Evolutionary conservation across 35 echinoderm and acorn worm species (phyloP), one percentile per base, ranked within the genome.

Genomic region (Apostichopus californicus): DNA sequence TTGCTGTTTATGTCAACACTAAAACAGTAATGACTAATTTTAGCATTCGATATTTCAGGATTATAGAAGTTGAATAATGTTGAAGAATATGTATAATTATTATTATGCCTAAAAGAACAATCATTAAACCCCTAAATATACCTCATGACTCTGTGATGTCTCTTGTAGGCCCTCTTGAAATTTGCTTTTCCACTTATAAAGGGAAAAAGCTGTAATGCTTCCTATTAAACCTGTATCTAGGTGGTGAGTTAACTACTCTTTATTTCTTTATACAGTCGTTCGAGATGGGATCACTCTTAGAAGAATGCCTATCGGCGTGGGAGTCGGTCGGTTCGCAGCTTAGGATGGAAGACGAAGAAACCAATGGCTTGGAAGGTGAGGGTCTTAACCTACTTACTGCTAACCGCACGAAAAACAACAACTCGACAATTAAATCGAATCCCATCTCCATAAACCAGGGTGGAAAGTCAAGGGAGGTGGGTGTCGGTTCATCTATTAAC

Each of bases 321-420:
- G 89, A 91, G 61, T 79, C 89, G 0, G 89, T 91, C 14, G 89
- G 59, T 54, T 91, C 77, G 54, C 72, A 91, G 57, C 86, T 89
- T 72, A 89, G 60, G 86, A 89, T 89, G 86, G 73, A 79, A 73
- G 75, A 54, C 13, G 89, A 91, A 91, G 86, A 72, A 17, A 68
- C 68, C 18, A 85, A 85, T 59, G 81, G 81, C 18, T 91, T 91
- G 89, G 89, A 91, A 91, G 89, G 89, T 91, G 89, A 91, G 89
- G 52, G 18, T 25, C 53, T 58, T 91, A 91, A 91, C 54, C 15
- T 57, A 91, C 72, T 57, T 78, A 78, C 71, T 60, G 72, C 77
- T 79, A 78, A 91, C 77, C 55, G 89, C 89, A 91, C 89, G 77
- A 59, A 72, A 91, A 91, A 91, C 89, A 90, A 90, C 88, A 89